Evolutionary conservation across 1,140 invertebrate genomes (phyloP).

Genomic region (Pogonognathellus flavescens): DNA sequence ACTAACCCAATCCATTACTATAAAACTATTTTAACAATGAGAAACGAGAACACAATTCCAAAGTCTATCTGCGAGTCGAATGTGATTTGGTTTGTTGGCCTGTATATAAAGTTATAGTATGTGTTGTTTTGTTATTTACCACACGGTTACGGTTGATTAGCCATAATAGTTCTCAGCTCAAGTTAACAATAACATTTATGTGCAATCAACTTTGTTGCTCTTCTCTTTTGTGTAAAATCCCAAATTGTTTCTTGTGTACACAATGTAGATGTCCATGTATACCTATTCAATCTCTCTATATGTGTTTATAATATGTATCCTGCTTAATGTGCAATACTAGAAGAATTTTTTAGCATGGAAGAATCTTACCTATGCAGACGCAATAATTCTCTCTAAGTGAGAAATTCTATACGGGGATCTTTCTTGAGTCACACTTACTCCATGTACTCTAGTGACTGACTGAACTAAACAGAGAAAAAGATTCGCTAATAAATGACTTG

Average conservation of each 20-base stretch:
- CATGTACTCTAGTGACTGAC: constrained; percentile 2
- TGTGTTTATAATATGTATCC: no score
- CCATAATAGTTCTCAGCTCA: constrained; percentile 11
- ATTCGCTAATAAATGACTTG: no score
- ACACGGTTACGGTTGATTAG: constrained; percentile 31
- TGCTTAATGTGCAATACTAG: no score
- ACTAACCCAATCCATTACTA: background rate
- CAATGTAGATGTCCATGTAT: background rate
- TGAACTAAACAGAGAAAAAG: constrained; percentile 8
- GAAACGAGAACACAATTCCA: background rate
- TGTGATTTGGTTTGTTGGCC: constrained; percentile 18
- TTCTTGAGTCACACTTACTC: constrained; percentile 5
- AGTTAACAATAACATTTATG: constrained; percentile 25
- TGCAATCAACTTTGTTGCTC: constrained; percentile 30
- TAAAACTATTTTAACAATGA: background rate
- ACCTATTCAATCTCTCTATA: no score
- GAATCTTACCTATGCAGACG: no score
- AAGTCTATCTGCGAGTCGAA: constrained; percentile 24
- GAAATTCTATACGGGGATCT: no score
- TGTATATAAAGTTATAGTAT: background rate
- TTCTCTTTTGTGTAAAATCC: constrained; percentile 34
- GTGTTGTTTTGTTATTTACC: constrained; percentile 4
- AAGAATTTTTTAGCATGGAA: no score
- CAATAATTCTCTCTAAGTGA: constrained; percentile 10
- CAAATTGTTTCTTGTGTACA: constrained; percentile 17